Evolutionary conservation across 2,797 vertebrate species (phyloP).

Genomic region (Phoebastria nigripes): DNA sequence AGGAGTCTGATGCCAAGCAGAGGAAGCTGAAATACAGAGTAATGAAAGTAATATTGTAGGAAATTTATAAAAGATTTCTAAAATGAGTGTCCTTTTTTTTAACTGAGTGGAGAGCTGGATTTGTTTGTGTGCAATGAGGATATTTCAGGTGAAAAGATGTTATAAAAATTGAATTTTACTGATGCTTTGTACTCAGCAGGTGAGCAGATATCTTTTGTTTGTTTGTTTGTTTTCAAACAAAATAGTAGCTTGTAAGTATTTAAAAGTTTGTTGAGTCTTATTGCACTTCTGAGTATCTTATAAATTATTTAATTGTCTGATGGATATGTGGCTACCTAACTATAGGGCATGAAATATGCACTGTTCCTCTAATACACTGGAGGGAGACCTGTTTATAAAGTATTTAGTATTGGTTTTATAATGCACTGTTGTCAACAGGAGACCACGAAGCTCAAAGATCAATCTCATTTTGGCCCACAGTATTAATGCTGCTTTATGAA

Average conservation of each 20-base stretch:
- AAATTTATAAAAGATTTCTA: neutral
- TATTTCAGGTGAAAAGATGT: neutral
- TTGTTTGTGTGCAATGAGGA: neutral
- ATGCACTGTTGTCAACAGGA: constrained; percentile 80
- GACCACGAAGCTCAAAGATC: constrained; percentile 81
- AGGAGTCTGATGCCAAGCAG: neutral
- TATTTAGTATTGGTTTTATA: constrained; percentile 85
- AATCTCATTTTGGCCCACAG: constrained; percentile 78
- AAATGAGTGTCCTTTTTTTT: neutral
- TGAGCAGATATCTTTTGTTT: neutral
- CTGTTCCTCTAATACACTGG: constrained; percentile 79
- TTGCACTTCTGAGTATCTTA: constrained; percentile 75
- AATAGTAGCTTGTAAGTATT: constrained; percentile 70
- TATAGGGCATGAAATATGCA: constrained; percentile 80
- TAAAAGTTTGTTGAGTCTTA: constrained; percentile 78
- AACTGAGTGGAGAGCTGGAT: neutral
- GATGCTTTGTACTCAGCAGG: neutral
- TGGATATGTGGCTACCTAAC: constrained; percentile 83
- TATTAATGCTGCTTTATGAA: constrained; percentile 79
- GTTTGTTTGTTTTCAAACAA: constrained; percentile 54
- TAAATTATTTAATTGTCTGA: constrained; percentile 82
- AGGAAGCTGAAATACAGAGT: neutral
- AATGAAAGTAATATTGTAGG: neutral
- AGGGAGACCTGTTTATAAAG: constrained; percentile 84
- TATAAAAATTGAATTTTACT: neutral